Percentiles rank a stretch among this genome's conserved stretches.
phyloP scores from a whole-genome alignment of 2,888 invertebrate genomes.

The Hanleya hanleyi region DNA sequence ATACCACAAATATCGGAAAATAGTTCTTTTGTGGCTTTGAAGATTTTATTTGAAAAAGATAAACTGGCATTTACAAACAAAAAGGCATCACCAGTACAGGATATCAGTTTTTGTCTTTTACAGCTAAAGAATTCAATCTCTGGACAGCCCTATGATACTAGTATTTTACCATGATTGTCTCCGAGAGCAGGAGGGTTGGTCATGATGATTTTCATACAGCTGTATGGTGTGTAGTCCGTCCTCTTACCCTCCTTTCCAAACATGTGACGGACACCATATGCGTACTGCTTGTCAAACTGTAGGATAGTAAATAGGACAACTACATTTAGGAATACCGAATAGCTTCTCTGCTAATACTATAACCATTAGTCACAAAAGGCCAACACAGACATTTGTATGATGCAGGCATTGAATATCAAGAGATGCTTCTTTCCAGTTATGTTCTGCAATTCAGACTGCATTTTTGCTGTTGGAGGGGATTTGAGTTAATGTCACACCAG shows the following conservation, averaged over 20 bases:
- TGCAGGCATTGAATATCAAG: too few relatives aligned
- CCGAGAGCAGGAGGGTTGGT: conserved; percentile 80
- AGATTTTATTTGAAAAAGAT: not conserved
- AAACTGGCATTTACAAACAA: not conserved
- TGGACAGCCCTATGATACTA: not conserved
- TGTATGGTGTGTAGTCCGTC: conserved; percentile 88
- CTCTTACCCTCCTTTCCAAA: conserved; percentile 97
- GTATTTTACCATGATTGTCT: conserved; percentile 82
- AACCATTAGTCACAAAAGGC: too few relatives aligned
- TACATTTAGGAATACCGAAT: too few relatives aligned
- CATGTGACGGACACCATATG: conserved; percentile 92
- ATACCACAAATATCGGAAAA: too few relatives aligned
- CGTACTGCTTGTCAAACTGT: conserved; percentile 92
- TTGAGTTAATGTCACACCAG: too few relatives aligned
- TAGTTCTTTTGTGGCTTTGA: too few relatives aligned
- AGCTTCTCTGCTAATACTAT: too few relatives aligned
- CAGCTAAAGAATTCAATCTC: not conserved
- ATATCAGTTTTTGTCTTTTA: not conserved
- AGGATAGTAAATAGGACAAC: too few relatives aligned
- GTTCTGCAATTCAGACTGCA: too few relatives aligned
- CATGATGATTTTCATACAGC: conserved; percentile 91
- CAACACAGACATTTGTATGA: too few relatives aligned
- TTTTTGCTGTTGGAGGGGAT: too few relatives aligned
- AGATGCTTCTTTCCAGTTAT: too few relatives aligned
- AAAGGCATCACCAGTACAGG: not conserved